Conservation (phyloP, 2,888 invertebrate genomes). For the Agrotis ipsilon region DNA sequence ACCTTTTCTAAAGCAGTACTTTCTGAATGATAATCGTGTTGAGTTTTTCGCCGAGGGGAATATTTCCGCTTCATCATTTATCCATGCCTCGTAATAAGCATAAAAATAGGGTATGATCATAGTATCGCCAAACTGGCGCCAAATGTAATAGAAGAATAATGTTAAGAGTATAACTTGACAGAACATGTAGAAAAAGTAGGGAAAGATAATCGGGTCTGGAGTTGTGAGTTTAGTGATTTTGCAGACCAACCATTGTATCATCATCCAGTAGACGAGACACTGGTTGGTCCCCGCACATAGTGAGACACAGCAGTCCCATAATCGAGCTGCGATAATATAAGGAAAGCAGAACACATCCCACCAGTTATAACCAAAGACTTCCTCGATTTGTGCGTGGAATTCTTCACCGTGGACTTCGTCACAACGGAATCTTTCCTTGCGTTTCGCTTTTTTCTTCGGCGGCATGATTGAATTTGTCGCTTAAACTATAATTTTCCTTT, state of each 20-base stretch:
- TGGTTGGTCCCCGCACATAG: conserved; percentile 83
- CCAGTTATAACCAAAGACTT: conserved; percentile 80
- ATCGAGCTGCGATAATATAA: conserved; percentile 77
- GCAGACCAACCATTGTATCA: conserved; percentile 84
- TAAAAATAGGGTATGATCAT: conserved; percentile 77
- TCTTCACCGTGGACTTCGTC: conserved; percentile 75
- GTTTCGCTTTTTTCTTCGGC: conserved; percentile 66
- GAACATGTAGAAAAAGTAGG: conserved; percentile 85
- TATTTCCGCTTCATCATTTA: conserved; percentile 5
- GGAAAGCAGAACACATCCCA: conserved; percentile 86
- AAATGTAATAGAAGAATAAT: conserved; percentile 72
- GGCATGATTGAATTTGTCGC: conserved; percentile 68
- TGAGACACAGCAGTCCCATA: conserved; percentile 80
- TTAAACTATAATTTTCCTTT: conserved; percentile 11
- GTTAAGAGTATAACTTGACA: conserved; percentile 82
- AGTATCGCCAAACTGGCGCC: conserved; percentile 76
- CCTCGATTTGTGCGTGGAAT: conserved; percentile 77
- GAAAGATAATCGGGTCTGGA: conserved; percentile 82
- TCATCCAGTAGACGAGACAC: conserved; percentile 83
- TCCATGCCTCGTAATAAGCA: conserved; percentile 69
- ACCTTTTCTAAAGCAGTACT: conserved; percentile 85
- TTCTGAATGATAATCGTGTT: conserved; percentile 71
- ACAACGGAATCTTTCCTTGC: conserved; percentile 67
- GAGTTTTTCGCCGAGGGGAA: neutral
- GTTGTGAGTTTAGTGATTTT: conserved; percentile 80